Conservation (phyloP, 2,113 vertebrate species). For the Ivindomyrus marchei region DNA sequence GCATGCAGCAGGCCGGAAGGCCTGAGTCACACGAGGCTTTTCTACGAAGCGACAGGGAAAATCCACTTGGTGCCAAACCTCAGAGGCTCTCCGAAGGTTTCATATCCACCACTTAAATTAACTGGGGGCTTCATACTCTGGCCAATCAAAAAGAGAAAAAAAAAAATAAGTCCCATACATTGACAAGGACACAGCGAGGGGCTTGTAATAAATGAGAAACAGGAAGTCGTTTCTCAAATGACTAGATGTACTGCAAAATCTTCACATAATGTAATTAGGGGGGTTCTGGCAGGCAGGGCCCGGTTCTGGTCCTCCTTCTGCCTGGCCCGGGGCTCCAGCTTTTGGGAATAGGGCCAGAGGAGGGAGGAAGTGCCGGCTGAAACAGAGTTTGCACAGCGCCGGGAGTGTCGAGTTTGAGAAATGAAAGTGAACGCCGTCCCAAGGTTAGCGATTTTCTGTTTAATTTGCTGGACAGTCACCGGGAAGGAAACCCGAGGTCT, state of each 20-base stretch:
- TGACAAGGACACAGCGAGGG: not conserved
- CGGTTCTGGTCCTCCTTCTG: not conserved
- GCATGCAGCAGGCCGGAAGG: constrained; percentile 37
- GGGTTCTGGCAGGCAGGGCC: constrained; percentile 1
- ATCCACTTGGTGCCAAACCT: constrained; percentile 31
- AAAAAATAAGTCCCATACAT: not conserved
- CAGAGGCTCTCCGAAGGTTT: not conserved
- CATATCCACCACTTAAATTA: not conserved
- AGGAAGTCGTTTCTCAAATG: constrained; percentile 17
- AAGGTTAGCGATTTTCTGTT: not conserved
- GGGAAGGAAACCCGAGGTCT: not conserved
- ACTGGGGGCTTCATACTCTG: not conserved
- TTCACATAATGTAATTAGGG: constrained; percentile 11
- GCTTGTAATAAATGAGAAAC: constrained; percentile 1
- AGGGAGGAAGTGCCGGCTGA: not conserved
- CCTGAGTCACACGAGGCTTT: constrained; percentile 25
- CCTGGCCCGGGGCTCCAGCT: not conserved
- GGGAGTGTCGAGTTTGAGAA: not conserved
- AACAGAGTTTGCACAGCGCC: not conserved
- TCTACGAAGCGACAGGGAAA: constrained; percentile 39
- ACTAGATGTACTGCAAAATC: not conserved
- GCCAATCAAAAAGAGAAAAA: not conserved
- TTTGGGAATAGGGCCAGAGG: not conserved
- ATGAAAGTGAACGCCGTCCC: not conserved
- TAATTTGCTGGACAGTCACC: not conserved